Conservation (phyloP, 2,113 vertebrate genomes). For the Rhabdomys dilectus region DNA sequence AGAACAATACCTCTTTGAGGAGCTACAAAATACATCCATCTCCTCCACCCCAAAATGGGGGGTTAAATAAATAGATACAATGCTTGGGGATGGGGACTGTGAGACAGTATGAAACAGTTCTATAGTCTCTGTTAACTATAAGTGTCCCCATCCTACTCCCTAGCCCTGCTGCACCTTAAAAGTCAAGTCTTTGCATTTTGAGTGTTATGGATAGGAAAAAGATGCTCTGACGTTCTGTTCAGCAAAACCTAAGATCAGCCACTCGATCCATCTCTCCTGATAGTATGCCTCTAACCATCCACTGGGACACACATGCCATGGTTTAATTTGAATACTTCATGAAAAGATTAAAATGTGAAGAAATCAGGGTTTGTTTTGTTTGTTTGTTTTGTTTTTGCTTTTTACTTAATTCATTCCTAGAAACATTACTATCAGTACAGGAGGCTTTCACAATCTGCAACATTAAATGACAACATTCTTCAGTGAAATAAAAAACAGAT, state of each 20-base stretch:
- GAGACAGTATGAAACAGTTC: neutral
- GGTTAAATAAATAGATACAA: neutral
- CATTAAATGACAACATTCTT: neutral
- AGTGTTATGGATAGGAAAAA: neutral
- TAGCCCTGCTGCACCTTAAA: neutral
- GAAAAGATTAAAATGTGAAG: conserved; percentile 34
- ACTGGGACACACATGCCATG: neutral
- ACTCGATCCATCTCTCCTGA: neutral
- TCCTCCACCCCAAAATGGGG: neutral
- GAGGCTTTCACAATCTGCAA: neutral
- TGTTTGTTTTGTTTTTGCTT: neutral
- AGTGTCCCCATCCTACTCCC: neutral
- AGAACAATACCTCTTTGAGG: neutral
- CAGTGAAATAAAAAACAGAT: neutral
- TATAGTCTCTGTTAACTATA: neutral
- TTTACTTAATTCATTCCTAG: neutral
- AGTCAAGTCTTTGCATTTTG: conserved; percentile 45
- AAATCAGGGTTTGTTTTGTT: neutral
- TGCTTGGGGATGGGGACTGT: neutral
- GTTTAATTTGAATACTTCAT: conserved; percentile 11
- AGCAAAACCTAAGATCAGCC: neutral
- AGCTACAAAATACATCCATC: neutral
- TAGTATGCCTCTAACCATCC: neutral
- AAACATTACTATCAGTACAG: neutral
- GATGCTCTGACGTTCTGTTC: neutral